A percentile compares a stretch with the other conserved stretches of the same genome.
phyloP scores from a whole-genome alignment of 2,113 vertebrate species.

The Amblyornis subalaris region DNA sequence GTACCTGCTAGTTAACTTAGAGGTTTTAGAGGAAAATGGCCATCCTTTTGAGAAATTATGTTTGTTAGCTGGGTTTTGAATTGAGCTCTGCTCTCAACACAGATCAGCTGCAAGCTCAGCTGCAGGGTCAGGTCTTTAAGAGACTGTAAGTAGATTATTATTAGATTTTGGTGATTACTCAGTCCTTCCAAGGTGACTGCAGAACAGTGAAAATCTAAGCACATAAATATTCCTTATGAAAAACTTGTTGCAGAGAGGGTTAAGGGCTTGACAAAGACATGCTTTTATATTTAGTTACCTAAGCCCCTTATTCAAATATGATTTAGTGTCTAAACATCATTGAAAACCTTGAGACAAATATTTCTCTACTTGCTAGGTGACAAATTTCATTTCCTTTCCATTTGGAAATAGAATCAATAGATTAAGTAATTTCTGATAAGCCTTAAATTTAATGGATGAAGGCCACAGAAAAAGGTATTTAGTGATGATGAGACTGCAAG shows the following conservation, averaged over 20 bases:
- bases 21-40: neutral
- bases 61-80: neutral
- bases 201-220: neutral
- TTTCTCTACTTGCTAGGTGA: neutral
- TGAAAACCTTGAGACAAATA: conserved; percentile 1
- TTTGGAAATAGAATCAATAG: neutral
- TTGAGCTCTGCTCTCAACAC: neutral
- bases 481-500: neutral
- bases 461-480: neutral
- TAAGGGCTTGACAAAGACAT: neutral
- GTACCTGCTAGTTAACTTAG: neutral
- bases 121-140: neutral
- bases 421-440: neutral
- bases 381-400: neutral
- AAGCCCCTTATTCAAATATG: neutral
- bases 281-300: neutral
- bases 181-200: neutral
- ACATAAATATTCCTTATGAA: neutral
- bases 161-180: neutral
- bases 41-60: neutral
- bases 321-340: neutral
- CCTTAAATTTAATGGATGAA: neutral
- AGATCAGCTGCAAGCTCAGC: neutral
- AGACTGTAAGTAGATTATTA: neutral
- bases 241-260: neutral